Conservation (phyloP, 1,140 invertebrate species). For the Drosophila pruinosa region DNA sequence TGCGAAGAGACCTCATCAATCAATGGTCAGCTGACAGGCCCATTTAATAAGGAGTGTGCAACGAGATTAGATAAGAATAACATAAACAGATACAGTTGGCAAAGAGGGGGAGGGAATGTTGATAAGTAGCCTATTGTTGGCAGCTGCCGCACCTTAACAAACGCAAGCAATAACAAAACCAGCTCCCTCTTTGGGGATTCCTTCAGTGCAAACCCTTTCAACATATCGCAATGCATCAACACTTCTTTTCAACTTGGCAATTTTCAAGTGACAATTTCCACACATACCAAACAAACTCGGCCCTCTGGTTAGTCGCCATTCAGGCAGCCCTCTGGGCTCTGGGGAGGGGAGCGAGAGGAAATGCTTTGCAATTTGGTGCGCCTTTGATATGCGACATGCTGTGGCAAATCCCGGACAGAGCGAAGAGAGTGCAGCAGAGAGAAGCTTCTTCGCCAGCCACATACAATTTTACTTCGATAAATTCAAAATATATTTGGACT, state of each 20-base stretch:
- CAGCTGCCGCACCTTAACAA: constrained; percentile 5
- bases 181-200: background rate
- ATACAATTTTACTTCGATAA: constrained; percentile 52
- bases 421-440: background rate
- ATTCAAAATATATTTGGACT: constrained; percentile 69
- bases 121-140: constrained; percentile 26
- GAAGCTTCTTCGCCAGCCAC: constrained; percentile 28
- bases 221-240: constrained; percentile 25
- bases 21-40: constrained; percentile 31
- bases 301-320: constrained; percentile 21
- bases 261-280: constrained; percentile 75
- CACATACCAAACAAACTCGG: constrained; percentile 50
- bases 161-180: background rate
- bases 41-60: background rate
- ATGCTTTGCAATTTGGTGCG: constrained; percentile 47
- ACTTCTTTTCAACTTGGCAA: constrained; percentile 47
- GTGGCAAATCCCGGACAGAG: background rate
- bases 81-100: background rate
- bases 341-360: background rate
- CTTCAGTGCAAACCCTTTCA: background rate
- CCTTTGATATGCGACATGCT: constrained; percentile 47
- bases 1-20: constrained; percentile 15
- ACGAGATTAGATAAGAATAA: constrained; percentile 6
- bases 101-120: background rate
- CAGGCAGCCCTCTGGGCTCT: background rate